Conservation (phyloP, 2,888 invertebrate genomes). For the Calliphora vomitoria region DNA sequence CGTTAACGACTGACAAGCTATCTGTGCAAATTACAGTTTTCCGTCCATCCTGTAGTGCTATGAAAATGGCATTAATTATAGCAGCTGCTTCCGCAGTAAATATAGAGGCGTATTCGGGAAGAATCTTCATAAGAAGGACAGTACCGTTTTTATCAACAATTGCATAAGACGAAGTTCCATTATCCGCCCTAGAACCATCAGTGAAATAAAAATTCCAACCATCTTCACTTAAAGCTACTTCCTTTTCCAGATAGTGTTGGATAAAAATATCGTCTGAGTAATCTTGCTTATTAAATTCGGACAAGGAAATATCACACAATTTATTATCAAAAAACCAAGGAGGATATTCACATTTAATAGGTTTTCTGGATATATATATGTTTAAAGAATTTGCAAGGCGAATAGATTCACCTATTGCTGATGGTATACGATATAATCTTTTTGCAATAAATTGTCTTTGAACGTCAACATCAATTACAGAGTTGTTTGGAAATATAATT, state of each 20-base stretch:
- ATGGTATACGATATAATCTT: neutral
- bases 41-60: neutral
- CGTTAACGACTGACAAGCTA: constrained; percentile 27
- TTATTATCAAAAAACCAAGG: neutral
- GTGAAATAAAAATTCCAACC: constrained; percentile 34
- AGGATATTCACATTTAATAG: neutral
- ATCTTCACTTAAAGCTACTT: neutral
- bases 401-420: constrained; percentile 10
- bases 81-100: constrained; percentile 24
- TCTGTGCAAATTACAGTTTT: constrained; percentile 9
- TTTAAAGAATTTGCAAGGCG: neutral
- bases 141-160: neutral
- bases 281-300: neutral
- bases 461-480: too few relatives aligned
- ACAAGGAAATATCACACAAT: neutral
- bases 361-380: neutral
- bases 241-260: constrained; percentile 4
- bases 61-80: neutral
- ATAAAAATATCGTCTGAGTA: constrained; percentile 12
- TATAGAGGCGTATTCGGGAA: constrained; percentile 15
- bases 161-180: neutral
- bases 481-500: too few relatives aligned
- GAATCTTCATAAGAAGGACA: constrained; percentile 4
- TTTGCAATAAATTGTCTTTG: neutral
- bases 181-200: neutral